Evolutionary conservation across 2,888 invertebrate species (phyloP).

Genomic region (Macrophya alboannulata): DNA sequence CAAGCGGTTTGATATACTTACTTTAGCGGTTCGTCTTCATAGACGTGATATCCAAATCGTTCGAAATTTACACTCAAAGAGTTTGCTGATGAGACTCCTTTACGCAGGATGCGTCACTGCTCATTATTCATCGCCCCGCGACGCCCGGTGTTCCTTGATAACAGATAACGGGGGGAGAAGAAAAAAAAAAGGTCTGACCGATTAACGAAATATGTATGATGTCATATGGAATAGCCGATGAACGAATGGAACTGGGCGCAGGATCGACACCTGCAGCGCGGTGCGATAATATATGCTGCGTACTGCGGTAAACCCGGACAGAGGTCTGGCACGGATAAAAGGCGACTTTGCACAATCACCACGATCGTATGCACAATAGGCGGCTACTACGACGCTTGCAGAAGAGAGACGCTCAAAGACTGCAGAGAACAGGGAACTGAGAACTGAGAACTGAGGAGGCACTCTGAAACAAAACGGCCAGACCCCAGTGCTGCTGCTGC

Average conservation of each 20-base stretch:
- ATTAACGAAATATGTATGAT: neutral
- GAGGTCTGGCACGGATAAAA: neutral
- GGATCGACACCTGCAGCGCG: neutral
- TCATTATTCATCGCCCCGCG: constrained; percentile 25
- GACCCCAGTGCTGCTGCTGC: constrained; percentile 79
- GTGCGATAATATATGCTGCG: neutral
- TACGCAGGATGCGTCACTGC: constrained; percentile 4
- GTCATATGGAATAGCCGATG: neutral
- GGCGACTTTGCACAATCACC: constrained; percentile 15
- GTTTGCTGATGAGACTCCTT: neutral
- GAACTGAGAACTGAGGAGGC: constrained; percentile 32
- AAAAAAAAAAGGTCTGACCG: neutral
- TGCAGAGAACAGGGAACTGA: neutral
- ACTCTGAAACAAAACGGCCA: constrained; percentile 68
- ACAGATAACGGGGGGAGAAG: neutral
- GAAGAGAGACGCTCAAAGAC: neutral
- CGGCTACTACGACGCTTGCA: neutral
- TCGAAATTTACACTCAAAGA: constrained; percentile 32
- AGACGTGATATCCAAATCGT: constrained; percentile 29
- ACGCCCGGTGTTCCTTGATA: neutral
- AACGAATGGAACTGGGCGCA: neutral
- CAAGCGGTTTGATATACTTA: neutral
- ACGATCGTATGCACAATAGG: neutral
- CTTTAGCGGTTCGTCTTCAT: constrained; percentile 34
- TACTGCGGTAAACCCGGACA: constrained; percentile 4